Evolutionary conservation across 2,888 invertebrate genomes (phyloP).

Genomic region (Pinctada fucata): DNA sequence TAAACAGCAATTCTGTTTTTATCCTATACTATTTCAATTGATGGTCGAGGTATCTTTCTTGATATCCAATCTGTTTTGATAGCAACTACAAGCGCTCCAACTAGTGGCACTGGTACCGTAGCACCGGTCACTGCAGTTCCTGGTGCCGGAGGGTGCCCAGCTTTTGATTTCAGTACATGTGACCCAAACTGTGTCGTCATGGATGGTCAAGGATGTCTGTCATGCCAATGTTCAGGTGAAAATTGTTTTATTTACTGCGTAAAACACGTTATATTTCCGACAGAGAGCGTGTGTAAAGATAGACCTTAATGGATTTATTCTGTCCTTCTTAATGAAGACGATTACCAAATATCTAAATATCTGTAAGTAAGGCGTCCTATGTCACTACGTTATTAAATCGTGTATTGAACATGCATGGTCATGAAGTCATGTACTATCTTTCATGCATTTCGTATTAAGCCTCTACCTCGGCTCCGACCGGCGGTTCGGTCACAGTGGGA

Average conservation of each 20-base stretch:
- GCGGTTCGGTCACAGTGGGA: no score
- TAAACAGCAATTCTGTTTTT: no score
- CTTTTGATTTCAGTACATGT: constrained; percentile 22
- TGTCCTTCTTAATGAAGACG: no score
- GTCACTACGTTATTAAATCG: no score
- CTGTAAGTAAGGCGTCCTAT: neutral
- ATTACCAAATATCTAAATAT: neutral
- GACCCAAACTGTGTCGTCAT: constrained; percentile 22
- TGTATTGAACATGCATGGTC: no score
- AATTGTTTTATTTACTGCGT: no score
- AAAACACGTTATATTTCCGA: no score
- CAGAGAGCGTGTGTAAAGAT: no score
- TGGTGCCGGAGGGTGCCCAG: constrained; percentile 25
- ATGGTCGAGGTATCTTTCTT: no score
- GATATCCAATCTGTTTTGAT: neutral
- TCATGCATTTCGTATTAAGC: neutral
- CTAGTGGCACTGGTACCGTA: neutral
- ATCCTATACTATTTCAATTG: no score
- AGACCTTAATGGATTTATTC: no score
- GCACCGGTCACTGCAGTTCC: constrained; percentile 5
- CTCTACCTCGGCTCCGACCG: neutral
- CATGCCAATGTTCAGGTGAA: constrained; percentile 2
- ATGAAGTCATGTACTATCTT: no score
- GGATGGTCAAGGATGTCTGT: constrained; percentile 30
- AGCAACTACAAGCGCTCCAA: neutral